phyloP scores from a whole-genome alignment of 2,797 vertebrate genomes.

The Urophycis tenuis region DNA sequence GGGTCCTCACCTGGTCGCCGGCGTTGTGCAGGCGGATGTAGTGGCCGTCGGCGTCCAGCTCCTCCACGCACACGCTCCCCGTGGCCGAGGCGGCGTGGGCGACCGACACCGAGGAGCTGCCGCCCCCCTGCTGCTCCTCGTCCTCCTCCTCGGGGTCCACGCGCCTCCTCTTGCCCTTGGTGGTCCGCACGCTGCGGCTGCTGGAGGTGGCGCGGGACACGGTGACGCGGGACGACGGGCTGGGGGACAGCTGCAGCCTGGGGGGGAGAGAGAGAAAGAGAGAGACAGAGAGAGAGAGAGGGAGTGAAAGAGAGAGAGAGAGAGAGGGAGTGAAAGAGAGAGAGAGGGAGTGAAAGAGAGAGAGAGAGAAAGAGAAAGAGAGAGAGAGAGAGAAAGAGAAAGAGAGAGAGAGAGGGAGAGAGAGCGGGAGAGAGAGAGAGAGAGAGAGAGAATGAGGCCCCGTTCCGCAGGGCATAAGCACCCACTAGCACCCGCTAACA shows the following conservation, averaged over 20 bases:
- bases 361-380: too few relatives aligned
- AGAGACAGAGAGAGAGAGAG: not conserved
- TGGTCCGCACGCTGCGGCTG: conserved; percentile 73
- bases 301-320: too few relatives aligned
- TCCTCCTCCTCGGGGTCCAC: conserved; percentile 78
- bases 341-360: not conserved
- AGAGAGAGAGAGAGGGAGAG: too few relatives aligned
- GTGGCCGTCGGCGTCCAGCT: conserved; percentile 87
- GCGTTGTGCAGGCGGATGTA: conserved; percentile 83
- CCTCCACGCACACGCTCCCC: conserved; percentile 77
- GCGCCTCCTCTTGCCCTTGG: conserved; percentile 81
- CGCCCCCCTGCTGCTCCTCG: conserved; percentile 74
- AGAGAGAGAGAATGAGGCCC: too few relatives aligned
- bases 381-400: too few relatives aligned
- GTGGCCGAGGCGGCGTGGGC: conserved; percentile 83
- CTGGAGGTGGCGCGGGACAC: conserved; percentile 82
- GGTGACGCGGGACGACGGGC: conserved; percentile 78
- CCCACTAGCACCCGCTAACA: too few relatives aligned
- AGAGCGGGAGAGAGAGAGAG: too few relatives aligned
- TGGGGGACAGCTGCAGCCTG: conserved; percentile 81
- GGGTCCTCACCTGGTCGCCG: conserved; percentile 76
- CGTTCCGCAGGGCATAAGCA: too few relatives aligned
- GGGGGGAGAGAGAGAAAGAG: not conserved
- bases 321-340: not conserved
- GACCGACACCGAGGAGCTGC: conserved; percentile 86